Conservation (phyloP, 64 coral and sea anemone species). For the Anthopleura sola region DNA sequence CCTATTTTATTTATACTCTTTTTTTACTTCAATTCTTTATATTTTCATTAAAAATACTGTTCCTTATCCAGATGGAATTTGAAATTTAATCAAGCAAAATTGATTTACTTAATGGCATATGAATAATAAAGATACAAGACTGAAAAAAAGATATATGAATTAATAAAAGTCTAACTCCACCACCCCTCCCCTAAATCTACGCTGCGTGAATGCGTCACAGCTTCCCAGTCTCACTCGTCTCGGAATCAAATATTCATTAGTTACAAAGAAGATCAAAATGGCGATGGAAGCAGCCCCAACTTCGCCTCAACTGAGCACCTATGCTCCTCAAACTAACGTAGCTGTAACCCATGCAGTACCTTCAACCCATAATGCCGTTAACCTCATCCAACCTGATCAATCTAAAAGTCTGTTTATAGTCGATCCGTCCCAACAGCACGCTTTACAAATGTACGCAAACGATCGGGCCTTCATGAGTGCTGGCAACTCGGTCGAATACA, state of each 20-base stretch:
- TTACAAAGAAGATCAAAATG: slow-evolving; percentile 80
- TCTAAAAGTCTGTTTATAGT: slow-evolving; percentile 96
- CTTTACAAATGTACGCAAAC: slow-evolving; percentile 96
- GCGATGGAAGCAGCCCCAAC: slow-evolving; percentile 96
- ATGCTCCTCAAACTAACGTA: slow-evolving; percentile 76
- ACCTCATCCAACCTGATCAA: slow-evolving; percentile 92
- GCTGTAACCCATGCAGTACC: slow-evolving; percentile 87
- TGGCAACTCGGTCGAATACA: slow-evolving; percentile 87
- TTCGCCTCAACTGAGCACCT: slow-evolving; percentile 94
- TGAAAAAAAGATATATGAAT: too few relatives aligned
- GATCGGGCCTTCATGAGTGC: slow-evolving; percentile 81
- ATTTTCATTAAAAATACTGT: too few relatives aligned
- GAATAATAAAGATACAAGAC: too few relatives aligned
- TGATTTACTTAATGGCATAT: too few relatives aligned
- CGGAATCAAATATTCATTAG: slow-evolving; percentile 99
- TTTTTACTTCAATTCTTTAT: too few relatives aligned
- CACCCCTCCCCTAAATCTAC: background rate
- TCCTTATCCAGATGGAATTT: too few relatives aligned
- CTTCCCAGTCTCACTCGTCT: slow-evolving; percentile 11
- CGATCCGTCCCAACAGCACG: slow-evolving; percentile 91
- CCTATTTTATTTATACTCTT: too few relatives aligned
- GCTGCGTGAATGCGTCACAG: slow-evolving; percentile 1
- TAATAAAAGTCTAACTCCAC: background rate
- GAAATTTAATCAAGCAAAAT: too few relatives aligned
- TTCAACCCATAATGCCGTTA: slow-evolving; percentile 86